These are phyloP conservation scores for Dendroctonus ponderosae DNA, from an alignment of 1,140 invertebrate species.

Conservation along the genomic window DNA sequence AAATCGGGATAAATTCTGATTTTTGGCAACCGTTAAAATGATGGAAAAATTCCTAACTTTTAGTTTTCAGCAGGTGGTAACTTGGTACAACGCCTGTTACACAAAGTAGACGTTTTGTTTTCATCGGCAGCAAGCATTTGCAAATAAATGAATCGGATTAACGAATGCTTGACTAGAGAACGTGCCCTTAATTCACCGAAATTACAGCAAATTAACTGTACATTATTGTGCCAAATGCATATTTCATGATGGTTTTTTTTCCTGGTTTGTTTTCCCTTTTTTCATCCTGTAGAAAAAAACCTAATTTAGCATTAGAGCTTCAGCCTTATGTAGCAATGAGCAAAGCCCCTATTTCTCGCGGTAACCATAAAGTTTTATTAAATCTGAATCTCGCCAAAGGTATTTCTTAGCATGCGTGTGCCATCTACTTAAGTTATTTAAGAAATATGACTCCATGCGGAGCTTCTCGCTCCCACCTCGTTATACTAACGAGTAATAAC, in stretches of 20 bases:
- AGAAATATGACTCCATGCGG: slow-evolving; percentile 23
- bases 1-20: too few species aligned
- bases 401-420: slow-evolving; percentile 28
- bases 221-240: too few species aligned
- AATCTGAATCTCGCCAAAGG: slow-evolving; percentile 15
- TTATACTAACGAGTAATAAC: slow-evolving; percentile 29
- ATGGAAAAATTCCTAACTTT: too few species aligned
- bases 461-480: slow-evolving; percentile 14
- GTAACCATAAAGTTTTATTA: slow-evolving; percentile 32
- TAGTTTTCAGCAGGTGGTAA: too few species aligned
- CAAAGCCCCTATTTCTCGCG: slow-evolving; percentile 22
- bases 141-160: slow-evolving; percentile 1
- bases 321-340: slow-evolving; percentile 6
- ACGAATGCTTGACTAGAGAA: not conserved
- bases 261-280: too few species aligned
- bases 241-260: not conserved
- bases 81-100: too few species aligned
- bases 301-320: slow-evolving; percentile 1
- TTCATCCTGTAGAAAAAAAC: slow-evolving; percentile 12
- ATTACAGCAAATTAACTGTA: too few species aligned
- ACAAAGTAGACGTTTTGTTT: too few species aligned
- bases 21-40: too few species aligned
- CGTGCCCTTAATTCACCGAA: too few species aligned
- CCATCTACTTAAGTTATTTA: slow-evolving; percentile 33
- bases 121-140: not conserved